Conservation (phyloP, 1,140 invertebrate species). For the Drosophila lacteicornis region DNA sequence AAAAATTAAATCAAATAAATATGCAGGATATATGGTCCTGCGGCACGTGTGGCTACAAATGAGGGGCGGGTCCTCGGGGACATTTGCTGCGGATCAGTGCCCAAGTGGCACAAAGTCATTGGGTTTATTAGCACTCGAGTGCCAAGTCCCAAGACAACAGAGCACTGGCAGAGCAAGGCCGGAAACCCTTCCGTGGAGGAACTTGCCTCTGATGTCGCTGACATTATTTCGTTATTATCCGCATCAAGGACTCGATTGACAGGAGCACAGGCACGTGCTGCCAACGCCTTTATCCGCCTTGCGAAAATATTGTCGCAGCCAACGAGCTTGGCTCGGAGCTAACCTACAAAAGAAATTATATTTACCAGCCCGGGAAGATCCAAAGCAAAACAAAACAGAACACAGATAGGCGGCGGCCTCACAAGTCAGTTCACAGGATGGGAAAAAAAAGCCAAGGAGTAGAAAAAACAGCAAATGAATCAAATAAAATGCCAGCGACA, state of each 20-base stretch:
- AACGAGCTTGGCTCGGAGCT: slow-evolving; percentile 45
- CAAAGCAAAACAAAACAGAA: slow-evolving; percentile 54
- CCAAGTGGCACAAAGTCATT: slow-evolving; percentile 77
- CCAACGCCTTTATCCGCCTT: slow-evolving; percentile 74
- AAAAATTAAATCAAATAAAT: slow-evolving; percentile 48
- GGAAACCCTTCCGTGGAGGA: slow-evolving; percentile 68
- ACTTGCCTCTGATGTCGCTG: slow-evolving; percentile 44
- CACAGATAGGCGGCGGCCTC: slow-evolving; percentile 62
- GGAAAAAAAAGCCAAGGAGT: slow-evolving; percentile 9
- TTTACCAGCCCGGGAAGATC: slow-evolving; percentile 48
- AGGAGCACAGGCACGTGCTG: slow-evolving; percentile 73
- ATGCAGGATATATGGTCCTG: slow-evolving; percentile 45
- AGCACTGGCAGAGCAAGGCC: background rate
- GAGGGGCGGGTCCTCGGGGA: slow-evolving; percentile 8
- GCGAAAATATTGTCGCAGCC: slow-evolving; percentile 78
- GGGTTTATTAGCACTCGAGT: slow-evolving; percentile 74
- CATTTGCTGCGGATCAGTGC: slow-evolving; percentile 39
- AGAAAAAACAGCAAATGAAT: slow-evolving; percentile 54
- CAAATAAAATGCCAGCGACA: slow-evolving; percentile 80
- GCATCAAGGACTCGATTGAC: slow-evolving; percentile 82
- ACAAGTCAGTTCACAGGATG: slow-evolving; percentile 14
- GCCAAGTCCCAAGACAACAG: slow-evolving; percentile 20
- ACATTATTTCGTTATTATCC: slow-evolving; percentile 84
- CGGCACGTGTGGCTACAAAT: slow-evolving; percentile 40
- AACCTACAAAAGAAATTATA: slow-evolving; percentile 80